These are phyloP conservation scores for Lasioglossum zephyrum DNA, from an alignment of 2,888 invertebrate genomes.

Conservation along the genomic window DNA sequence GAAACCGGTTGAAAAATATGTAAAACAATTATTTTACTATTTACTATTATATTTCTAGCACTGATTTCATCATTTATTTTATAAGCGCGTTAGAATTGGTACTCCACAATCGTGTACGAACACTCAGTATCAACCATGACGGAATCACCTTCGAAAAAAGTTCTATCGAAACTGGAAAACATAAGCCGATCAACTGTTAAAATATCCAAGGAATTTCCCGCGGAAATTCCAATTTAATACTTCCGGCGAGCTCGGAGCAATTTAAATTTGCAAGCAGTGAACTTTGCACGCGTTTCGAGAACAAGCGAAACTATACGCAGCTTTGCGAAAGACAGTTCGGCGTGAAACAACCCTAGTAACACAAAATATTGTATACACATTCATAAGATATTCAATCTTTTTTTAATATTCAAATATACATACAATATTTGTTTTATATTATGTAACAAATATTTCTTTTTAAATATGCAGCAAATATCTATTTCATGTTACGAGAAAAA, in stretches of 20 bases:
- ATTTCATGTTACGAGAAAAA: too few relatives aligned
- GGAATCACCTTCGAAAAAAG: neutral
- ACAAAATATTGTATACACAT: too few relatives aligned
- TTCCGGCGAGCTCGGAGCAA: too few relatives aligned
- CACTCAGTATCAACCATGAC: slow-evolving; percentile 14
- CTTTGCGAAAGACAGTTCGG: slow-evolving; percentile 19
- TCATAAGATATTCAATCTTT: too few relatives aligned
- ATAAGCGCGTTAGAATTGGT: neutral
- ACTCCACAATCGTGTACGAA: neutral
- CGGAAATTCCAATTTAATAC: neutral
- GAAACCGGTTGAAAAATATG: too few relatives aligned
- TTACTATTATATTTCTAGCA: neutral
- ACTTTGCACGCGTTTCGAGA: slow-evolving; percentile 14
- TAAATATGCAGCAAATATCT: too few relatives aligned
- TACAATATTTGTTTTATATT: too few relatives aligned
- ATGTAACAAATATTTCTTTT: too few relatives aligned
- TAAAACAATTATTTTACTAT: neutral
- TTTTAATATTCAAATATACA: too few relatives aligned
- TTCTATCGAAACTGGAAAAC: neutral
- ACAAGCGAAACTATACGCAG: slow-evolving; percentile 18
- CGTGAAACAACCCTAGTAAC: slow-evolving; percentile 14
- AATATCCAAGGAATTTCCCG: neutral
- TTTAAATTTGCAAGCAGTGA: neutral
- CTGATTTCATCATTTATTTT: neutral
- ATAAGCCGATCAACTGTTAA: neutral